Evolutionary conservation across 2,113 vertebrate genomes (phyloP), one percentile per base, ranked within the genome.

Genomic region (Paramisgurnus dabryanus): DNA sequence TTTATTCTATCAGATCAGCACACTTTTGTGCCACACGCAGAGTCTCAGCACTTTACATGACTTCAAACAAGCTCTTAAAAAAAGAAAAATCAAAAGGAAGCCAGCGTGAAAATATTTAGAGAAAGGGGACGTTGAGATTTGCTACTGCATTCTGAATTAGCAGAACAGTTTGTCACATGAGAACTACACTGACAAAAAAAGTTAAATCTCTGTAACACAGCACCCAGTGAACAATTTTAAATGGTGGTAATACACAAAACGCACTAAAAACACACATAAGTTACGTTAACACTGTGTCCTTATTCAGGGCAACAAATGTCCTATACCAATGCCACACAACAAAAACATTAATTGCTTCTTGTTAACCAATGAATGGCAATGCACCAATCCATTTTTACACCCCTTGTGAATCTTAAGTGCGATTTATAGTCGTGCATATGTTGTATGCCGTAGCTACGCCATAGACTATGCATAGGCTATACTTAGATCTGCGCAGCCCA

Each of bases 1-100:
- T 22, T 74, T 60, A 60, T 74, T 74, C 71, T 60, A 40, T 74
- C 41, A 61, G 71, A 74, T 74, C 71, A 61, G 45, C 53, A 13
- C 71, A 47, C 57, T 58, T 74, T 40, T 47, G 40, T 2, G 6
- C 11, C 39, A 72, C 53, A 58, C 9, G 6, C 53, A 72, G 71
- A 11, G 2, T 17, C 9, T 18, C 0, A 45, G 41, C 57, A 22
- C 55, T 47, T 74, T 45, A 47, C 12, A 27, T 27, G 50, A 43
- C 69, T 57, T 72, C 41, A 74, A 61, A 74, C n/a, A 60, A 17
- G 0, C 11, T 53, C 50, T 53, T 1, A 53, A 13, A 27, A 74
- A 41, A 18, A n/a, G 60, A 74, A 74, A 64, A 74, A 45, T 74
- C 71, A 27, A 74, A 74, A 74, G 40, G 40, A 43, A 18, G 18